Evolutionary conservation across 2,888 invertebrate genomes (phyloP), one percentile per base, ranked within the genome.

Genomic region (Amblyteles armatorius): DNA sequence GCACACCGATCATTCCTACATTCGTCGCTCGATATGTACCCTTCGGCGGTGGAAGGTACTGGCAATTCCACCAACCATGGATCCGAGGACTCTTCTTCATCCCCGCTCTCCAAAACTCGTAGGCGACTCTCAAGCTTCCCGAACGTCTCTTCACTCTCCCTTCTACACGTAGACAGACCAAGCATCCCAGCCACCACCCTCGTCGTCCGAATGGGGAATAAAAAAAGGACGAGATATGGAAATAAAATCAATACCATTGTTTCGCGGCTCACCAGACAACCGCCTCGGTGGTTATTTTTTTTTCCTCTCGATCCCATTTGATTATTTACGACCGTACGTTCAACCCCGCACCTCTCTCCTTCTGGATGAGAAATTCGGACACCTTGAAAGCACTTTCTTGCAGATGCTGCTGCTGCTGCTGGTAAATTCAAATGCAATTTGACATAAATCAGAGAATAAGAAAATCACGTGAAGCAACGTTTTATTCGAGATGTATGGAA

Each of bases 171-270:
- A 82, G 80, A 63, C 63, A 63, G 52, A 26, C 79, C 80, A 80
- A 82, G 86, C 88, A 88, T 86, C 82, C 86, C 84, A 87, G 87
- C 87, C 87, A 86, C 82, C 84, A 48, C 44, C 44, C 44, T 48
- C 44, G 82, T 86, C 83, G 84, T 82, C 48, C 85, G 83, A 85
- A 87, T 80, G 83, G 77, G 81, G 68, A 81, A 74, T 16, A 77
- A 81, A 83, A 71, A 84, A 79, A 86, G 86, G 85, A 87, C 90
- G 90, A 85, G 84, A 92, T 93, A 93, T 93, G 92, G 91, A 93
- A 93, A 93, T 93, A 93, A 93, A 93, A 93, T 93, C 93, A 91
- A 93, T 93, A 93, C 90, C 87, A 93, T 93, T 93, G 93, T 93
- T 93, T 93, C 92, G 92, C 91, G 92, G 92, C 92, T 92, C 88